Evolutionary conservation across 1,140 invertebrate species (phyloP).

Genomic region (Stegodyphus dumicola): DNA sequence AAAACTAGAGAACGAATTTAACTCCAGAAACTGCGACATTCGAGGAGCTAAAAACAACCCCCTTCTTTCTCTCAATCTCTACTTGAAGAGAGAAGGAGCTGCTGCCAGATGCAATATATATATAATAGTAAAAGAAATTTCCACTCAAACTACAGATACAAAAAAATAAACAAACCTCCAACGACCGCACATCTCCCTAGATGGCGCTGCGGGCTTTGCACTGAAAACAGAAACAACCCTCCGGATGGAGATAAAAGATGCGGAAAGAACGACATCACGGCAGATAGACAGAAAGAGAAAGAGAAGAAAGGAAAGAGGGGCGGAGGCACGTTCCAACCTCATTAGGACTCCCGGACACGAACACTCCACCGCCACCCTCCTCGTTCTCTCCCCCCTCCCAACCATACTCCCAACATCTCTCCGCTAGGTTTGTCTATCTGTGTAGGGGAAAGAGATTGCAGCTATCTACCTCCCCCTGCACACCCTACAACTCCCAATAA

Average conservation of each 20-base stretch:
- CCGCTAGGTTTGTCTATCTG: constrained; percentile 43
- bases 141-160: constrained; percentile 1
- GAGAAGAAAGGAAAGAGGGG: constrained; percentile 14
- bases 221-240: constrained; percentile 33
- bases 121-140: too few relatives aligned
- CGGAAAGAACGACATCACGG: constrained; percentile 21
- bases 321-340: constrained; percentile 53
- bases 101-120: too few relatives aligned
- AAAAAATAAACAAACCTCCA: neutral
- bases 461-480: neutral
- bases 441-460: neutral
- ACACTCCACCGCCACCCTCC: constrained; percentile 2
- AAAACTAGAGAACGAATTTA: too few relatives aligned
- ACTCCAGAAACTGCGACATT: too few relatives aligned
- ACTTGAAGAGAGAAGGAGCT: too few relatives aligned
- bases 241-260: constrained; percentile 42
- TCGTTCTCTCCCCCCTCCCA: neutral
- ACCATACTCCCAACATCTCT: neutral
- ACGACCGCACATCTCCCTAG: constrained; percentile 31
- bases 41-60: too few relatives aligned
- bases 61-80: too few relatives aligned
- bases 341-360: constrained; percentile 54
- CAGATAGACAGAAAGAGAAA: constrained; percentile 18
- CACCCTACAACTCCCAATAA: constrained; percentile 5
- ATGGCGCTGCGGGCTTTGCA: constrained; percentile 22